phyloP scores from a whole-genome alignment of 2,888 invertebrate species.

The Frankliniella intonsa region DNA sequence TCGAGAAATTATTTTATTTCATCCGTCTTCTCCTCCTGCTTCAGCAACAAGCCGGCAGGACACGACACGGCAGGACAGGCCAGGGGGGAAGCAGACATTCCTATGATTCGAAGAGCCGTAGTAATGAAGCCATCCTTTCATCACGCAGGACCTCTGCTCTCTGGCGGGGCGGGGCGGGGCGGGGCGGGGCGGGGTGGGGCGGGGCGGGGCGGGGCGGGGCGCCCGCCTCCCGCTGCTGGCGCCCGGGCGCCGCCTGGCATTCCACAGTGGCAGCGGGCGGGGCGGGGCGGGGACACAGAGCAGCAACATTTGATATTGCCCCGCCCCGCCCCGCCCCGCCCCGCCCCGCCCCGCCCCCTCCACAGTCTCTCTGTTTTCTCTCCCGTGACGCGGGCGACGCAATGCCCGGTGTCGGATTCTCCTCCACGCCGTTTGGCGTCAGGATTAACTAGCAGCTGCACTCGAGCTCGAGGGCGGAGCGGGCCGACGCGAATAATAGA shows the following conservation, averaged over 20 bases:
- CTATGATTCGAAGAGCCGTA: not conserved
- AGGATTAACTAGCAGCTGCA: too few species aligned
- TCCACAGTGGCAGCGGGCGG: not conserved
- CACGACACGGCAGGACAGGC: too few species aligned
- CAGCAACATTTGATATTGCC: slow-evolving; percentile 51
- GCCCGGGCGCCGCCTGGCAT: not conserved
- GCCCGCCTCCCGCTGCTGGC: not conserved
- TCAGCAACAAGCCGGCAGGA: not conserved
- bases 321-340: not conserved
- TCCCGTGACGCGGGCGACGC: too few species aligned
- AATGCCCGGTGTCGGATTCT: too few species aligned
- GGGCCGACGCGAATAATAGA: too few species aligned
- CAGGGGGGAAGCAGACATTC: not conserved
- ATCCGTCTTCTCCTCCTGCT: not conserved
- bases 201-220: not conserved
- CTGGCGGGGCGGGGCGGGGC: not conserved
- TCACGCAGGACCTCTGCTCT: not conserved
- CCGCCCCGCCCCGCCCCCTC: too few species aligned
- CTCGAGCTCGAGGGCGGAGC: too few species aligned
- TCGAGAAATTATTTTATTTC: not conserved
- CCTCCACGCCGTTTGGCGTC: too few species aligned
- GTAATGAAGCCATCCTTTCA: not conserved
- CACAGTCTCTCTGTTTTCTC: too few species aligned
- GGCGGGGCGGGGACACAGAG: not conserved
- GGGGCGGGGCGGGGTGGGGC: not conserved